Conservation (phyloP, 2,888 invertebrate species). For the Nephrotoma guestfalica region DNA sequence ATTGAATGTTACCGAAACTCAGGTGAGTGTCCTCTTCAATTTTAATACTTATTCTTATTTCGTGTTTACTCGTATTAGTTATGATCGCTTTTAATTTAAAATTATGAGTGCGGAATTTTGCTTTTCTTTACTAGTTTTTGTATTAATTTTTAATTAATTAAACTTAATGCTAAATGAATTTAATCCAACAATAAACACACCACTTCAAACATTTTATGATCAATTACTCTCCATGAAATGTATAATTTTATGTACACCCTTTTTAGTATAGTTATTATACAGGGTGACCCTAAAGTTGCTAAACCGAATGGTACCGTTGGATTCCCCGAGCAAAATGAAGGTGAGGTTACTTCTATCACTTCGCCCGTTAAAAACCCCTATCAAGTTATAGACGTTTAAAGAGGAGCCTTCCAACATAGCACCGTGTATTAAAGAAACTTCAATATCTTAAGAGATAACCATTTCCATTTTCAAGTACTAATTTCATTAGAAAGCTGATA, state of each 20-base stretch:
- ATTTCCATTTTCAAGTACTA: too few relatives aligned
- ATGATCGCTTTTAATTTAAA: not conserved
- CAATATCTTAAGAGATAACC: too few relatives aligned
- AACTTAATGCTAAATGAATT: not conserved
- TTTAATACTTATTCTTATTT: not conserved
- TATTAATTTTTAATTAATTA: not conserved
- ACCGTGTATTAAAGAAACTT: too few relatives aligned
- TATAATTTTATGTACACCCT: not conserved
- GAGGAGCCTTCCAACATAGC: too few relatives aligned
- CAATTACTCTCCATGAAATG: not conserved
- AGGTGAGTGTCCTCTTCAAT: constrained; percentile 44
- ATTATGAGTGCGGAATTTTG: not conserved
- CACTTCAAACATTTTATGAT: not conserved
- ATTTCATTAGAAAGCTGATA: too few relatives aligned
- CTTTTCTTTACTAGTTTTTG: not conserved
- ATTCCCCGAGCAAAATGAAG: too few relatives aligned
- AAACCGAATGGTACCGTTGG: too few relatives aligned
- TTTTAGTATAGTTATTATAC: too few relatives aligned
- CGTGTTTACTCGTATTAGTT: not conserved
- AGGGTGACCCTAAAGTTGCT: too few relatives aligned
- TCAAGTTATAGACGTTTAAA: too few relatives aligned
- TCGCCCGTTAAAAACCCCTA: too few relatives aligned
- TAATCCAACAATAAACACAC: not conserved
- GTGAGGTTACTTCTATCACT: too few relatives aligned
- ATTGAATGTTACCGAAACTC: constrained; percentile 89